phyloP scores from a whole-genome alignment of 1,140 invertebrate genomes.

The Meloidogyne hapla region DNA sequence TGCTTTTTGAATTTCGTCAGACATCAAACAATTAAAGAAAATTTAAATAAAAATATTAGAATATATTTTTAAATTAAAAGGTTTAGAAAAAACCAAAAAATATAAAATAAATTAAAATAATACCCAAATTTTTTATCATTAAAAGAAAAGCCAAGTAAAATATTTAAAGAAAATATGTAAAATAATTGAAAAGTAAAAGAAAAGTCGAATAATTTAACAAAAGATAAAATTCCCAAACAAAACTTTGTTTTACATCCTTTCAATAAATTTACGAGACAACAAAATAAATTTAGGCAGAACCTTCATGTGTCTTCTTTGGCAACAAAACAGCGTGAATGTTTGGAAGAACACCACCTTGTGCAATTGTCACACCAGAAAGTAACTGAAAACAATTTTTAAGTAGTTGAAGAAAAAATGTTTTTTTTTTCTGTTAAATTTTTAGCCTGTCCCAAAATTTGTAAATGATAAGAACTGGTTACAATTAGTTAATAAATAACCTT shows the following conservation, averaged over 20 bases:
- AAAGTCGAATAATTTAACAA: neutral
- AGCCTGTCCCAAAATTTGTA: no score
- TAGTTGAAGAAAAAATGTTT: no score
- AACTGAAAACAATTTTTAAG: slow-evolving; percentile 64
- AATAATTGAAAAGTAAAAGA: neutral
- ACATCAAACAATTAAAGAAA: slow-evolving; percentile 3
- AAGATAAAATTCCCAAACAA: neutral
- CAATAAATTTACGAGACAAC: neutral
- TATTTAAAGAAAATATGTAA: neutral
- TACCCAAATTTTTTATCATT: neutral
- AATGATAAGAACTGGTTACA: no score
- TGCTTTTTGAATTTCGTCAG: slow-evolving; percentile 27
- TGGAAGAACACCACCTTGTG: slow-evolving; percentile 79
- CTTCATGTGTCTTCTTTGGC: slow-evolving; percentile 71
- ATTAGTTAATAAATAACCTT: no score
- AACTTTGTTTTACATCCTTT: neutral
- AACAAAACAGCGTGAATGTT: slow-evolving; percentile 75
- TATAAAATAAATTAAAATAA: no score
- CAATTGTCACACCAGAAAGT: slow-evolving; percentile 77
- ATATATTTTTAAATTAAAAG: no score
- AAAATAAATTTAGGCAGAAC: neutral
- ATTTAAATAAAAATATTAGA: no score
- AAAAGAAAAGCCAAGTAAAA: neutral
- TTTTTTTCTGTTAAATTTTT: no score
- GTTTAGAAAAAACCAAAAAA: no score